phyloP scores from a whole-genome alignment of 2,113 vertebrate genomes.

The Triplophysa tibetana region DNA sequence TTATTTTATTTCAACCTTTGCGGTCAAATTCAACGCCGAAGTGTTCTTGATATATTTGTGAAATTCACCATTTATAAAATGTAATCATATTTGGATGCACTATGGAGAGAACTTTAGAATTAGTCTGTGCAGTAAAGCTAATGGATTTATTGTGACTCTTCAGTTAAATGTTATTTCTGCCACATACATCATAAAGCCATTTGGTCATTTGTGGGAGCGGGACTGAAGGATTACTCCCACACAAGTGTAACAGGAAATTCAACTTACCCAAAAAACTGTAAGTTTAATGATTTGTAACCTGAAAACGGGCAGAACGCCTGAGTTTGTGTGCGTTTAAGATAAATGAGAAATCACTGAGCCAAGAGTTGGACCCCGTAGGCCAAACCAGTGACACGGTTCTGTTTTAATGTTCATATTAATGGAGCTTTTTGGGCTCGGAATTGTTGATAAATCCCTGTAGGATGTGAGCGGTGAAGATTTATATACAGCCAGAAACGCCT shows the following conservation, averaged over 20 bases:
- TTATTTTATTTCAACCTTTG: too few species aligned
- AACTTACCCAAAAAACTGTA: conserved; percentile 1
- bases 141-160: conserved; percentile 24
- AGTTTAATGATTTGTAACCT: conserved; percentile 14
- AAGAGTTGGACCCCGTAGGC: conserved; percentile 18
- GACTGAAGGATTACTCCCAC: conserved; percentile 24
- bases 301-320: not conserved
- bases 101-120: conserved; percentile 5
- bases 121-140: conserved; percentile 3
- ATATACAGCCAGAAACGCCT: conserved; percentile 16
- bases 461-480: conserved; percentile 17
- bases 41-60: not conserved
- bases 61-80: not conserved
- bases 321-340: conserved; percentile 15
- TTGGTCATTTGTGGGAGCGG: conserved; percentile 16
- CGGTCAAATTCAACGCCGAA: too few species aligned
- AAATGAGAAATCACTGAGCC: conserved; percentile 11
- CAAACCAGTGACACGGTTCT: conserved; percentile 35
- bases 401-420: conserved; percentile 61
- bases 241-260: conserved; percentile 37
- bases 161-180: conserved; percentile 26
- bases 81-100: not conserved
- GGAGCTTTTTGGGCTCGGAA: conserved; percentile 38
- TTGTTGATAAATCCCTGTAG: conserved; percentile 46
- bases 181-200: conserved; percentile 31